Evolutionary conservation across 2,888 invertebrate species (phyloP).

Genomic region (Campaea margaritaria): DNA sequence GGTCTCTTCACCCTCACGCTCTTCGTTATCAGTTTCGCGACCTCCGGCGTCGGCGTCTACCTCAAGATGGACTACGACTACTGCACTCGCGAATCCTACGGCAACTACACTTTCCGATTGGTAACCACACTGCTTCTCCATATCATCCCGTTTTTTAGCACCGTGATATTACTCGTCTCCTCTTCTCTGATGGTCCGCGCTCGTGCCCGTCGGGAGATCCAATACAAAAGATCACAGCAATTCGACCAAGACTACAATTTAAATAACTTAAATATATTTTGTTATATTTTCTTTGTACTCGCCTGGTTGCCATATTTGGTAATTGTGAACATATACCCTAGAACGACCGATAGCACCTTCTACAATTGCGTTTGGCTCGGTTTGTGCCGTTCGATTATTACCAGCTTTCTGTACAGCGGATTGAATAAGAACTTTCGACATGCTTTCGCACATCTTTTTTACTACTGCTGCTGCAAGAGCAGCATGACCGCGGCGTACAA

Average conservation of each 20-base stretch:
- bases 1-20: slow-evolving; percentile 80
- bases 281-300: slow-evolving; percentile 86
- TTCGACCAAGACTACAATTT: slow-evolving; percentile 87
- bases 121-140: slow-evolving; percentile 85
- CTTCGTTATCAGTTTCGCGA: slow-evolving; percentile 83
- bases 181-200: slow-evolving; percentile 80
- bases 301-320: slow-evolving; percentile 90
- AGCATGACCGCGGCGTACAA: slow-evolving; percentile 86
- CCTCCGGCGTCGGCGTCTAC: slow-evolving; percentile 87
- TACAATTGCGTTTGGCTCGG: slow-evolving; percentile 90
- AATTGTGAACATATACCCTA: slow-evolving; percentile 81
- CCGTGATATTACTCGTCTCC: slow-evolving; percentile 82
- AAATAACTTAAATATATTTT: slow-evolving; percentile 87
- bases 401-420: slow-evolving; percentile 86
- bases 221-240: slow-evolving; percentile 86
- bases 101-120: slow-evolving; percentile 84
- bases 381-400: slow-evolving; percentile 88
- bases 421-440: slow-evolving; percentile 89
- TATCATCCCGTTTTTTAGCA: slow-evolving; percentile 84
- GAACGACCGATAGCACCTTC: slow-evolving; percentile 81
- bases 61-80: slow-evolving; percentile 88
- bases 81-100: slow-evolving; percentile 84
- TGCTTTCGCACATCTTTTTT: slow-evolving; percentile 90
- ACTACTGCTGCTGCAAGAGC: slow-evolving; percentile 93
- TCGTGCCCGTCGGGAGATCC: slow-evolving; percentile 77